Conservation (phyloP, 2,113 vertebrate genomes). For the Clarias macrocephalus region DNA sequence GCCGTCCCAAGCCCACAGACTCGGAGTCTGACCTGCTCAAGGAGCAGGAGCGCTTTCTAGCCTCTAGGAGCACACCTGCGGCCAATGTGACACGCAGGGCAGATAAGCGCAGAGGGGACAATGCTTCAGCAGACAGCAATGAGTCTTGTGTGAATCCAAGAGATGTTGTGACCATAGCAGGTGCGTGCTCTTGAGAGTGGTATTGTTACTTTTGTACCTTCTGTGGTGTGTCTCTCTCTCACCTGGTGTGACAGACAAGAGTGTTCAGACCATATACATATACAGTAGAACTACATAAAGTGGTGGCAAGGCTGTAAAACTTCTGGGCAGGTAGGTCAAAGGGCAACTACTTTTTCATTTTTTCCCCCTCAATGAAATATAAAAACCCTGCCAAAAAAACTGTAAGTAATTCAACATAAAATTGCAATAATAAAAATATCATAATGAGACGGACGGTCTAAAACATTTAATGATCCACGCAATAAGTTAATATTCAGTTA, state of each 20-base stretch:
- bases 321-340: background rate
- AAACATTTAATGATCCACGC: too few species aligned
- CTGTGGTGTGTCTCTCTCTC: background rate
- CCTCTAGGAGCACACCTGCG: conserved; percentile 74
- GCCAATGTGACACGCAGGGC: conserved; percentile 82
- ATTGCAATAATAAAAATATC: too few species aligned
- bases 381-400: background rate
- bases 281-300: background rate
- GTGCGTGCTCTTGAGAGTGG: conserved; percentile 58
- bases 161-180: conserved; percentile 86
- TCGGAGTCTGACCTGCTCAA: conserved; percentile 87
- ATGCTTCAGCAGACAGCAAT: conserved; percentile 30
- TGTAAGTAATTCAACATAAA: too few species aligned
- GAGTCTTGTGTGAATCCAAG: conserved; percentile 54
- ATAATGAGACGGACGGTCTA: too few species aligned
- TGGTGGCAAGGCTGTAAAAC: background rate
- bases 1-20: conserved; percentile 87
- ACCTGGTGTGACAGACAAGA: background rate
- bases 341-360: background rate
- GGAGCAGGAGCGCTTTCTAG: conserved; percentile 86
- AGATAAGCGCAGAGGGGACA: conserved; percentile 79
- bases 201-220: background rate
- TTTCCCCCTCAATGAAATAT: background rate
- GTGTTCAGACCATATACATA: background rate
- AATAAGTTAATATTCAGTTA: too few species aligned